Percentiles rank a stretch among this genome's conserved stretches.
Evolutionary conservation across 2,113 vertebrate species (phyloP).

Genomic region (Oplegnathus fasciatus): DNA sequence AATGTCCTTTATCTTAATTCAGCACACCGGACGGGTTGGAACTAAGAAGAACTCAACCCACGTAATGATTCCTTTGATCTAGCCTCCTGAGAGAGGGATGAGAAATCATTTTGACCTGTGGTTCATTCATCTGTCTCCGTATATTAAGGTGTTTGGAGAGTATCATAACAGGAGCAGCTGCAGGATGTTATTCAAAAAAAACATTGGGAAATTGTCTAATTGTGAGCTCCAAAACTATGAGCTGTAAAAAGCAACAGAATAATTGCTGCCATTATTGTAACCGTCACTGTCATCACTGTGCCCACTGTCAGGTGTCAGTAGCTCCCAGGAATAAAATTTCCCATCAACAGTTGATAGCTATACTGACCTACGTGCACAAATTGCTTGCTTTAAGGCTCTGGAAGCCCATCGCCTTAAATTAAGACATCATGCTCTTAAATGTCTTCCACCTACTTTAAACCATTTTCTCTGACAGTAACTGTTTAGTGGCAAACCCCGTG

Average conservation of each 20-base stretch:
- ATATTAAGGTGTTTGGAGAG: conserved; percentile 24
- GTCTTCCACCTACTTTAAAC: conserved; percentile 60
- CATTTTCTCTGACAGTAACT: conserved; percentile 69
- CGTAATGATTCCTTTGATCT: conserved; percentile 41
- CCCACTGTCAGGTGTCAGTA: conserved; percentile 44
- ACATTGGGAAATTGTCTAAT: conserved; percentile 2
- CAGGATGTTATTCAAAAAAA: conserved; percentile 7
- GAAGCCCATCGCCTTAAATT: conserved; percentile 50
- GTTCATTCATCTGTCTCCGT: conserved; percentile 21
- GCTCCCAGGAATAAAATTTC: conserved; percentile 28
- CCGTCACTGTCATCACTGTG: conserved; percentile 9
- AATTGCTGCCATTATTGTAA: conserved; percentile 39
- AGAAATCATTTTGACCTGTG: conserved; percentile 33
- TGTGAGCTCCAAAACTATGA: conserved; percentile 21
- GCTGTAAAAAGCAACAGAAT: conserved; percentile 28
- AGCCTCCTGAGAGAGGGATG: conserved; percentile 15
- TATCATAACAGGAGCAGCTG: conserved; percentile 20
- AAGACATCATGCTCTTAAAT: conserved; percentile 67
- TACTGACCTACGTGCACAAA: conserved; percentile 50
- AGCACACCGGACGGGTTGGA: conserved; percentile 3
- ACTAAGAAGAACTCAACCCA: conserved; percentile 17
- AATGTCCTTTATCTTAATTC: conserved; percentile 34
- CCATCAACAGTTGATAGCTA: conserved; percentile 52
- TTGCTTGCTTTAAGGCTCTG: conserved; percentile 50
- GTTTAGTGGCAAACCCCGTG: conserved; percentile 66